Conservation (phyloP, 2,797 vertebrate species). For the Hybognathus amarus region DNA sequence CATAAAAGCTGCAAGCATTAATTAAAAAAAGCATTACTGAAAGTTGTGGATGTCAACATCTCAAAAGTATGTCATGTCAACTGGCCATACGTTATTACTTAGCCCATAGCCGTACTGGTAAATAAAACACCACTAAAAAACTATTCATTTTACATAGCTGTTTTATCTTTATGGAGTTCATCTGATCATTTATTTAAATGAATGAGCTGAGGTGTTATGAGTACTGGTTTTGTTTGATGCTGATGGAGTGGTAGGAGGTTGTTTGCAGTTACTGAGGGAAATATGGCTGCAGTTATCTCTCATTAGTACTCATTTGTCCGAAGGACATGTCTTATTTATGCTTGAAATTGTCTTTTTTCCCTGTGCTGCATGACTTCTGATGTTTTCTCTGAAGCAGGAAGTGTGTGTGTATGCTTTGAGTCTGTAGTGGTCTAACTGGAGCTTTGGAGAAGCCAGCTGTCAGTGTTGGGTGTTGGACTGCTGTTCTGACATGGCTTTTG, state of each 20-base stretch:
- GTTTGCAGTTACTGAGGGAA: slow-evolving; percentile 18
- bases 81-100: neutral
- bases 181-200: slow-evolving; percentile 77
- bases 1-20: neutral
- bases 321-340: slow-evolving; percentile 28
- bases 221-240: slow-evolving; percentile 61
- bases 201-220: slow-evolving; percentile 75
- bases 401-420: neutral
- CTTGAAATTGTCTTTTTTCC: slow-evolving; percentile 20
- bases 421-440: slow-evolving; percentile 49
- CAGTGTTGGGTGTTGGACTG: slow-evolving; percentile 73
- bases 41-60: slow-evolving; percentile 16
- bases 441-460: slow-evolving; percentile 70
- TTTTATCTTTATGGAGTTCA: slow-evolving; percentile 69
- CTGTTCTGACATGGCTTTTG: slow-evolving; percentile 80
- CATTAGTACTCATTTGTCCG: slow-evolving; percentile 43
- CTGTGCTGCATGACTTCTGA: neutral
- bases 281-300: slow-evolving; percentile 17
- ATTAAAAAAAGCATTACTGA: neutral
- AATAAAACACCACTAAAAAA: slow-evolving; percentile 71
- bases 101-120: slow-evolving; percentile 55
- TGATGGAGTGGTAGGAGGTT: slow-evolving; percentile 8
- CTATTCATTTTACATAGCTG: slow-evolving; percentile 72
- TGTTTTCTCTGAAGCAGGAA: slow-evolving; percentile 19
- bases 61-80: neutral